Conservation (phyloP, 2,113 vertebrate genomes). For the Xiphophorus maculatus region DNA sequence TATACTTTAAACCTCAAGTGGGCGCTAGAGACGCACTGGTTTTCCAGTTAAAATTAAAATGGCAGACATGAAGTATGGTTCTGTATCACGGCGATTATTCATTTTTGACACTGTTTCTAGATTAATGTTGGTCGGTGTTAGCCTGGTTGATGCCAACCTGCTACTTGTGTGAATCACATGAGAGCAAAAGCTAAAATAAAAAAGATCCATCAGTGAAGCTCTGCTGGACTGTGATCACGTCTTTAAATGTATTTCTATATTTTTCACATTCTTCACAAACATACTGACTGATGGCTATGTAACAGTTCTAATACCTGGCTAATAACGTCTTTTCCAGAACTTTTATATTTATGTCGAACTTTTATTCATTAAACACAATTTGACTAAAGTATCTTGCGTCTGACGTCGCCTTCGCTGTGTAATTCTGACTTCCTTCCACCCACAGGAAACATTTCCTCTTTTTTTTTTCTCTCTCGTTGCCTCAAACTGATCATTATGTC, state of each 20-base stretch:
- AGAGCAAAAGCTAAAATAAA: background rate
- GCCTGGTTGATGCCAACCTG: background rate
- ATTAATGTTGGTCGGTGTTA: background rate
- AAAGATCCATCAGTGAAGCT: background rate
- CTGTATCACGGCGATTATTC: background rate
- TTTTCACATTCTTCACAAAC: background rate
- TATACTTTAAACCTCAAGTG: constrained; percentile 30
- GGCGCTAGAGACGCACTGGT: constrained; percentile 18
- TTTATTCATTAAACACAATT: background rate
- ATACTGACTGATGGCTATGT: background rate
- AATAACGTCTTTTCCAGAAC: background rate
- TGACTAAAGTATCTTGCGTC: constrained; percentile 9
- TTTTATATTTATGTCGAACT: background rate
- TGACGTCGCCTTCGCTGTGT: background rate
- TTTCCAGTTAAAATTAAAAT: background rate
- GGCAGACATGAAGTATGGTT: background rate
- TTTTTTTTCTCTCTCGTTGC: background rate
- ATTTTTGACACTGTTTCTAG: background rate
- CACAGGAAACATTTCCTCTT: background rate
- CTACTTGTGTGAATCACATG: background rate
- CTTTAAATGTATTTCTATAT: background rate
- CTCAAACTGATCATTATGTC: constrained; percentile 8
- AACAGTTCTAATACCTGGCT: background rate
- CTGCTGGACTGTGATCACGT: background rate
- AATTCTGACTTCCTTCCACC: background rate